Percentiles rank a stretch among this genome's conserved stretches.
These are phyloP conservation scores for Scopus umbretta DNA, from an alignment of 2,113 vertebrate species.

Conservation along the genomic window DNA sequence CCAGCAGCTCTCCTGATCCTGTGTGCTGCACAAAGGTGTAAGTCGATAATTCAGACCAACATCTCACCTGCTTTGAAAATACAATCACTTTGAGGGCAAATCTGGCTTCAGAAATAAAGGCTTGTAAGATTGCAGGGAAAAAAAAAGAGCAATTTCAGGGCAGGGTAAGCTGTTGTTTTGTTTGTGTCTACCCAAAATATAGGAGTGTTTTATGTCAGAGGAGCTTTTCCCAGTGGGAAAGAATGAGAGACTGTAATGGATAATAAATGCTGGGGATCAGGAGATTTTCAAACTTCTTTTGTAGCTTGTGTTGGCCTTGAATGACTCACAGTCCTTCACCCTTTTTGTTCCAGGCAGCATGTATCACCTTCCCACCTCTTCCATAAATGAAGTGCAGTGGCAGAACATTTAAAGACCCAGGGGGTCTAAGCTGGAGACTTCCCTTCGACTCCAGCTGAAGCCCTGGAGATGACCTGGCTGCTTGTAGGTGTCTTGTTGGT, in stretches of 20 bases:
- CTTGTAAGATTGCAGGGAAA: not conserved
- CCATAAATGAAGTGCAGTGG: not conserved
- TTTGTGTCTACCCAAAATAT: slow-evolving; percentile 3
- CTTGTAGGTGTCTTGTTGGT: not conserved
- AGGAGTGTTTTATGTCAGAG: not conserved
- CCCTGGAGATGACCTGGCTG: not conserved
- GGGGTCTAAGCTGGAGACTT: not conserved
- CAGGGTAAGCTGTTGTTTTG: not conserved
- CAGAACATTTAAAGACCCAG: not conserved
- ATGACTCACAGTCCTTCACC: not conserved
- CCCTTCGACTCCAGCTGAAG: not conserved
- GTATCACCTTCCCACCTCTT: not conserved
- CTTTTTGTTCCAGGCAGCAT: not conserved
- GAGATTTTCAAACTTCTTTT: slow-evolving; percentile 25
- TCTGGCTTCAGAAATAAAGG: slow-evolving; percentile 7
- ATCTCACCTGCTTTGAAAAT: slow-evolving; percentile 46
- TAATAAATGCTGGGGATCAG: slow-evolving; percentile 29
- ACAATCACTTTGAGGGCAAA: slow-evolving; percentile 4
- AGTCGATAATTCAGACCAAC: slow-evolving; percentile 63
- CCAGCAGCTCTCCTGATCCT: slow-evolving; percentile 61
- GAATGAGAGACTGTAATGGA: slow-evolving; percentile 21
- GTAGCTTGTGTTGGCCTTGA: not conserved
- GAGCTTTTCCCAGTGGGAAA: not conserved
- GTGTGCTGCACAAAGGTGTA: slow-evolving; percentile 55
- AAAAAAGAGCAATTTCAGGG: not conserved